phyloP scores from a whole-genome alignment of 2,113 vertebrate genomes.

The Odocoileus hemionus region DNA sequence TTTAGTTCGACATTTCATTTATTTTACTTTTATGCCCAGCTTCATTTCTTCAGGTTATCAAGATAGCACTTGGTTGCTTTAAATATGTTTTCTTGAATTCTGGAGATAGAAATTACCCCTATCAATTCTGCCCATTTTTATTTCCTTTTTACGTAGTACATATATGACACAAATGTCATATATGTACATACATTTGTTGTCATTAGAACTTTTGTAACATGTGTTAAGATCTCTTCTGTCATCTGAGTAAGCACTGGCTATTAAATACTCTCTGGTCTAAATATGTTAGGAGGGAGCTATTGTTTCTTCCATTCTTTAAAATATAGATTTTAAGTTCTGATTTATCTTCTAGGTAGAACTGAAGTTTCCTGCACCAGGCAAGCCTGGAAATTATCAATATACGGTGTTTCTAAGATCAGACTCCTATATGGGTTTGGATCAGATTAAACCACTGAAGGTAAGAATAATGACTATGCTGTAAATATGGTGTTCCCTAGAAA shows the following conservation, averaged over 20 bases:
- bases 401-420: slow-evolving; percentile 96
- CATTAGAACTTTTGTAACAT: background rate
- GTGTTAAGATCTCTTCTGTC: background rate
- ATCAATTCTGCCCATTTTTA: background rate
- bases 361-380: slow-evolving; percentile 98
- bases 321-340: slow-evolving; percentile 31
- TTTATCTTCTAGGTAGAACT: slow-evolving; percentile 91
- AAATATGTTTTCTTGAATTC: background rate
- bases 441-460: slow-evolving; percentile 97
- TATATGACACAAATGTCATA: background rate
- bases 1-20: background rate
- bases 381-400: slow-evolving; percentile 98
- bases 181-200: background rate
- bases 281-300: background rate
- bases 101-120: background rate
- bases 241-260: background rate
- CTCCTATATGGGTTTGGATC: slow-evolving; percentile 97
- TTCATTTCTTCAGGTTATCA: background rate
- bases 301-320: background rate
- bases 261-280: background rate
- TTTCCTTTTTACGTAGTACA: background rate
- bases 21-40: background rate
- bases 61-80: background rate
- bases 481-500: background rate
- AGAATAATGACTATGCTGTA: slow-evolving; percentile 33